These are phyloP conservation scores for Cyprinella venusta DNA, from an alignment of 2,797 vertebrate genomes.

Conservation along the genomic window DNA sequence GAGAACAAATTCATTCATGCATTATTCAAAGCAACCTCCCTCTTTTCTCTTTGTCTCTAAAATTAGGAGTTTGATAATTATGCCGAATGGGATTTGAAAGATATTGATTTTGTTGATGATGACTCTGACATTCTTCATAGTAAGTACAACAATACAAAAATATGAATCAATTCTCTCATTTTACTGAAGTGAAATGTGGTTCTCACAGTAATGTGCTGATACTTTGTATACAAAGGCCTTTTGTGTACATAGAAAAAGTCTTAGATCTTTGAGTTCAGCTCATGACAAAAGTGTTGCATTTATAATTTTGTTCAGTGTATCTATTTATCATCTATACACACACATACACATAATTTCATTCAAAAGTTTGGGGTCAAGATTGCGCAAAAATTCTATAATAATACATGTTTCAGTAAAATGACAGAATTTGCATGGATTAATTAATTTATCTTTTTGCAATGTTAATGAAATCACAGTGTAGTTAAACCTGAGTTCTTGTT, in stretches of 20 bases:
- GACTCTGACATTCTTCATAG: slow-evolving; percentile 96
- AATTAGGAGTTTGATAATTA: slow-evolving; percentile 98
- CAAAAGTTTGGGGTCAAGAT: too few relatives aligned
- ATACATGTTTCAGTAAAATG: not conserved
- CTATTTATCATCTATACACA: too few relatives aligned
- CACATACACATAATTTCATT: too few relatives aligned
- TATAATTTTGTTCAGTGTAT: too few relatives aligned
- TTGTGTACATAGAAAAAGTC: too few relatives aligned
- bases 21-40: not conserved
- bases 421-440: not conserved
- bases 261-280: too few relatives aligned
- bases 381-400: not conserved
- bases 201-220: not conserved
- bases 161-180: not conserved
- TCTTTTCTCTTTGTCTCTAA: slow-evolving; percentile 22
- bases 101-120: slow-evolving; percentile 99
- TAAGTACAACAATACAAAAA: slow-evolving; percentile 71
- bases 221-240: too few relatives aligned
- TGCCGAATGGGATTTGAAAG: slow-evolving; percentile 98
- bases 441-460: not conserved
- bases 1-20: not conserved
- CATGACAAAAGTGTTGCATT: too few relatives aligned
- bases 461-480: not conserved
- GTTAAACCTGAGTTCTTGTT: not conserved
- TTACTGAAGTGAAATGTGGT: not conserved